Evolutionary conservation across 2,113 vertebrate genomes (phyloP), one percentile per base, ranked within the genome.

Genomic region (Azemiops feae): DNA sequence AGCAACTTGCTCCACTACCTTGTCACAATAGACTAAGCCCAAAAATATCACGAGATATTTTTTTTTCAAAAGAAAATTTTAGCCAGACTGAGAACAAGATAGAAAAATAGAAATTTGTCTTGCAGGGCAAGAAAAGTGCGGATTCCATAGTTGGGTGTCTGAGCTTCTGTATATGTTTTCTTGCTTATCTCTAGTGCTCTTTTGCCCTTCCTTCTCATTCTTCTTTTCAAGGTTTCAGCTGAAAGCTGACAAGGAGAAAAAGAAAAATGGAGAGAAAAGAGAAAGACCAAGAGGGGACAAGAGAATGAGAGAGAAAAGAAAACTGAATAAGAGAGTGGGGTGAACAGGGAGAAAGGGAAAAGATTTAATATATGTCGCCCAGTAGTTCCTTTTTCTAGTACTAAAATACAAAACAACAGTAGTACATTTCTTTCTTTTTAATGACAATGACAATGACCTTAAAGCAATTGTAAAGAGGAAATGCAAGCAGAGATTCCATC

Each of bases 401-500:
- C 27, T 18, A 89, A 60, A 25, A 30, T 27, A 89, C 25, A 22
- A 23, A 89, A 58, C 4, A 57, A 57, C n/a, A 88, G 55, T 57
- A 89, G 2, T 11, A 18, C 22, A 39, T 88, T n/a, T 53, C 3
- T 88, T 50, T 52, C 7, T 53, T 53, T 43, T 18, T 23, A 20
- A 45, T 85, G 18, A 22, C 81, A 57, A 2, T 57, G 16, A 45
- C 11, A 57, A 8, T 85, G 16, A 55, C 5, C 16, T 50, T 91
- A 53, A 54, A 0, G 93, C 92, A 0, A 11, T 55, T 91, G 2
- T 57, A n/a, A 53, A 20, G 34, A 47, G 69, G 45, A 91, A 90
- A 93, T 22, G 81, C 90, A 25, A 34, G 3, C 91, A 92, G 88
- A 90, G 92, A 60, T n/a, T n/a, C n/a, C n/a, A n/a, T n/a, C n/a